Conservation (phyloP, 2,113 vertebrate species). For the Sturnira hondurensis region DNA sequence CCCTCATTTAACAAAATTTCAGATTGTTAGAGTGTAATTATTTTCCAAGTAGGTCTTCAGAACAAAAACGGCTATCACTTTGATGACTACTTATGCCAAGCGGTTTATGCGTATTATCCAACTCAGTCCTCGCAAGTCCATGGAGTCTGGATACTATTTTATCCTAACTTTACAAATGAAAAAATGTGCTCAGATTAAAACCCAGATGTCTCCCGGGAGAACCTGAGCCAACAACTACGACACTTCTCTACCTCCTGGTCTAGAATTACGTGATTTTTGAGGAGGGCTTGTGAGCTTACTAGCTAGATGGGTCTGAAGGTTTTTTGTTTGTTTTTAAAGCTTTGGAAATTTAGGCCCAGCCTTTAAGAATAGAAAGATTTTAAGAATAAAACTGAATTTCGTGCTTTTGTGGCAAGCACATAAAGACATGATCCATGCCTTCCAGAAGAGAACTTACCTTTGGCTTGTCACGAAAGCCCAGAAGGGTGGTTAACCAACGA, state of each 20-base stretch:
- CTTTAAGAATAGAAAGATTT: not conserved
- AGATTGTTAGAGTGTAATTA: not conserved
- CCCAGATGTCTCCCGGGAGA: not conserved
- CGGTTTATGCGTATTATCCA: not conserved
- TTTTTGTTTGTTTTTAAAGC: not conserved
- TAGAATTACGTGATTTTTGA: not conserved
- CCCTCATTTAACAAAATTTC: not conserved
- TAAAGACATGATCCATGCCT: not conserved
- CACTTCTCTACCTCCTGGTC: not conserved
- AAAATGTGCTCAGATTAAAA: not conserved
- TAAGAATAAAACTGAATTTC: not conserved
- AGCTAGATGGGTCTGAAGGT: not conserved
- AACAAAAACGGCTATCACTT: not conserved
- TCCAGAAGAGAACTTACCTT: not conserved
- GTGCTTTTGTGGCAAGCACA: not conserved
- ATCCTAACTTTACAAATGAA: not conserved
- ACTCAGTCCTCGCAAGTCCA: not conserved
- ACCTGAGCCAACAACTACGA: not conserved
- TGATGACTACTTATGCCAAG: not conserved
- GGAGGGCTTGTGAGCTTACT: not conserved
- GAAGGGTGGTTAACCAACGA: not conserved
- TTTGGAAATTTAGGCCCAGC: not conserved
- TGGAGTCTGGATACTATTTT: not conserved
- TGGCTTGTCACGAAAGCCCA: not conserved
- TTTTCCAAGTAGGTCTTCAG: not conserved